These are phyloP conservation scores for Lithophane semibrunnea DNA, from an alignment of 2,888 invertebrate genomes.

Conservation along the genomic window DNA sequence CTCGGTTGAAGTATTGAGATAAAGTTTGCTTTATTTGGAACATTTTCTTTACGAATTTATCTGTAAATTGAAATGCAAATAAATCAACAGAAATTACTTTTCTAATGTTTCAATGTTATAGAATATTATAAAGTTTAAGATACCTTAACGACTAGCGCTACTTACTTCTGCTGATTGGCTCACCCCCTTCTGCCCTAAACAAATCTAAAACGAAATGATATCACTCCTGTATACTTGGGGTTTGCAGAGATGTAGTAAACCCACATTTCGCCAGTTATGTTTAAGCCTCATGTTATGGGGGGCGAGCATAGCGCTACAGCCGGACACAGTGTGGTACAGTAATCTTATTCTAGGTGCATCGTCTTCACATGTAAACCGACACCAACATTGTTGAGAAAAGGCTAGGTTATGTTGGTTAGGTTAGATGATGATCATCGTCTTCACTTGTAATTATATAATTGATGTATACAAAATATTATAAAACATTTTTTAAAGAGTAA, in stretches of 20 bases:
- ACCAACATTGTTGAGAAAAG: too few species aligned
- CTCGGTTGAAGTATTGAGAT: conserved; percentile 32
- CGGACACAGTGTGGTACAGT: too few species aligned
- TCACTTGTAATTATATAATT: too few species aligned
- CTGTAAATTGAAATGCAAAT: conserved; percentile 37
- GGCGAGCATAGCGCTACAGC: neutral
- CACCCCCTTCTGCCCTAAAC: conserved; percentile 16
- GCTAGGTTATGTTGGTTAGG: too few species aligned
- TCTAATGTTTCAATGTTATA: conserved; percentile 34
- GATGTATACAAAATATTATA: too few species aligned
- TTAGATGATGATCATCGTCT: too few species aligned
- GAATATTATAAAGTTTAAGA: neutral
- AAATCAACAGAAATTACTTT: conserved; percentile 41
- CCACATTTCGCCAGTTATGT: neutral
- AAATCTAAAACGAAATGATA: conserved; percentile 1
- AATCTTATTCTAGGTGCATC: too few species aligned
- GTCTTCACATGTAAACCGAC: too few species aligned
- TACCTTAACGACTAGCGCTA: neutral
- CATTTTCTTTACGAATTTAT: conserved; percentile 40
- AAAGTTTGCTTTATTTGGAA: conserved; percentile 46
- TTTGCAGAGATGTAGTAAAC: neutral
- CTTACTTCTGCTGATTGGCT: neutral
- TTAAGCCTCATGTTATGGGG: neutral
- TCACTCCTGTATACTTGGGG: neutral
- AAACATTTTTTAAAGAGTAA: too few species aligned